phyloP scores from a whole-genome alignment of 2,113 vertebrate species.

The Rhinopithecus roxellana region DNA sequence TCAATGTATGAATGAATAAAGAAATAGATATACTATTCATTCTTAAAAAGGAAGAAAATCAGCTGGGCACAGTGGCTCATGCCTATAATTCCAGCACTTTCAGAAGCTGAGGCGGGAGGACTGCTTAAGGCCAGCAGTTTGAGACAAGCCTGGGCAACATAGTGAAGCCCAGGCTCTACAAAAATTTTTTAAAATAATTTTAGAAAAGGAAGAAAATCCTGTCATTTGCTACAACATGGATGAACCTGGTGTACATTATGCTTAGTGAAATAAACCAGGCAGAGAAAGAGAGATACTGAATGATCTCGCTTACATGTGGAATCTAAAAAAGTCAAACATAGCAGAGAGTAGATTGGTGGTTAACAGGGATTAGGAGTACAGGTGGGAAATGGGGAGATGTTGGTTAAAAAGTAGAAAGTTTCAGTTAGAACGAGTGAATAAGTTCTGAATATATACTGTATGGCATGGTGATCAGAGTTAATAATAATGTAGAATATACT shows the following conservation, averaged over 20 bases:
- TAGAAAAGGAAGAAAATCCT: neutral
- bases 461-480: neutral
- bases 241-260: neutral
- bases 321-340: neutral
- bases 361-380: neutral
- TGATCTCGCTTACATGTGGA: neutral
- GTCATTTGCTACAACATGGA: neutral
- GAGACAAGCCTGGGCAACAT: too few species aligned
- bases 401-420: neutral
- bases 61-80: too few species aligned
- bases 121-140: too few species aligned
- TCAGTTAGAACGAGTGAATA: neutral
- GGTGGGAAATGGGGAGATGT: neutral
- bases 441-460: neutral
- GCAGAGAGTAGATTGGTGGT: neutral
- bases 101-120: too few species aligned
- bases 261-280: neutral
- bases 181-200: too few species aligned
- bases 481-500: neutral
- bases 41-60: neutral
- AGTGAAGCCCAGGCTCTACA: too few species aligned
- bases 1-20: neutral
- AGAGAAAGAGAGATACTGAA: neutral
- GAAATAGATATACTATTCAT: neutral
- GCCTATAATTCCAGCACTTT: too few species aligned